Base-by-base conservation (phyloP, 2,888 invertebrate species). In the Volucella inanis region DNA sequence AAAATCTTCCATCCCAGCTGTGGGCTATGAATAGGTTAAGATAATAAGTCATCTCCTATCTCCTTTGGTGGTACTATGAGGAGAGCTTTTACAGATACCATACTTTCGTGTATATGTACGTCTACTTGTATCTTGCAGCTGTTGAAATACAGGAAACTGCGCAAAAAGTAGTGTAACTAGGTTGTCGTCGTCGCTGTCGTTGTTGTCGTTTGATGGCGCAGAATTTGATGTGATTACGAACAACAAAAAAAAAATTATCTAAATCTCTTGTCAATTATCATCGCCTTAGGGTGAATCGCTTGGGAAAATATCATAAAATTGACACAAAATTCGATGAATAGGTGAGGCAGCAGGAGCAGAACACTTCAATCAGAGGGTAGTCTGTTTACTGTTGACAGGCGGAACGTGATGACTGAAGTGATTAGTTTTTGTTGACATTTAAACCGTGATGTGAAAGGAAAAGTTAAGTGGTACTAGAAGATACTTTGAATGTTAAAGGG, bases 111-210 rank as follows among this genome's bases (percentile, higher is more conserved):
- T 31, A 31, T 31, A 31, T 31, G 31, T 31, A 31, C 31, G 31
- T 31, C 6, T 31, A 31, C 31, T 31, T 3, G 31, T 31, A 6
- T 31, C 31, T 31, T 57, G 74, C 68, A 74, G 82, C 45, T 85
- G 76, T 68, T 81, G 72, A 77, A 71, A 85, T 81, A 67, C 85
- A 85, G 85, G 85, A 85, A 85, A 81, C 76, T 12, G 52, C 41
- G 78, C 22, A 54, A 70, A 64, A 70, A 61, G 14, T 70, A 52
- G 77, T 67, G 62, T 82, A 78, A 57, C 64, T 81, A 54, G 64
- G 72, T 74, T 83, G 75, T 75, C 65, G 55, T 70, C 43, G 67
- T 61, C 72, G 64, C 65, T 83, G 75, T 75, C 59, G 55, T 70
- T 49, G 67, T 61, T 80, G 64, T 74, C 68, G 54, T 62, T 59